Evolutionary conservation across 2,113 vertebrate species (phyloP).

Genomic region (Xiphophorus hellerii): DNA sequence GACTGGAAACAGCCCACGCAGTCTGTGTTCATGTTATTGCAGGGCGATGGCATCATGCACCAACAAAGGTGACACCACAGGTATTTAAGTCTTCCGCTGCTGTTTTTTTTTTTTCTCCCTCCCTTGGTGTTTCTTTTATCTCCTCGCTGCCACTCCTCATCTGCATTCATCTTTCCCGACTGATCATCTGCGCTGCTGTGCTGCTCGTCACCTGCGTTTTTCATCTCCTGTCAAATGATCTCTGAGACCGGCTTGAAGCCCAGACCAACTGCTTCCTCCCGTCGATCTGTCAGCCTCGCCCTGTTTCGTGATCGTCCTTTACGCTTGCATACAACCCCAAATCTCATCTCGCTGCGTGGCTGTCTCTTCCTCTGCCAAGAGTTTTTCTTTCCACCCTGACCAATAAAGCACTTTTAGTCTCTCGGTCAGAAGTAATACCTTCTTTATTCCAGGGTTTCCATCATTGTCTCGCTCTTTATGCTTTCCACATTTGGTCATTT

Average conservation of each 20-base stretch:
- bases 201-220: constrained; percentile 66
- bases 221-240: constrained; percentile 74
- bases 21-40: constrained; percentile 55
- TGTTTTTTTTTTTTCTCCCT: background rate
- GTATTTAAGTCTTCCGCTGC: constrained; percentile 47
- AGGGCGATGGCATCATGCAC: constrained; percentile 68
- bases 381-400: constrained; percentile 15
- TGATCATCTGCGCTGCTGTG: constrained; percentile 52
- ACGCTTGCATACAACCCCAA: constrained; percentile 11
- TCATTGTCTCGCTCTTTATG: background rate
- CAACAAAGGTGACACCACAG: constrained; percentile 61
- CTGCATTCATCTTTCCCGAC: constrained; percentile 52
- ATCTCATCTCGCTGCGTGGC: constrained; percentile 5
- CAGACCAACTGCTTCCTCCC: constrained; percentile 51
- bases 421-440: background rate
- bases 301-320: constrained; percentile 46
- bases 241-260: constrained; percentile 68
- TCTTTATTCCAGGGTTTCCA: background rate
- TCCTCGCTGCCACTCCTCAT: constrained; percentile 53
- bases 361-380: background rate
- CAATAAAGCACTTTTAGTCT: background rate
- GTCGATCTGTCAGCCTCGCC: constrained; percentile 47
- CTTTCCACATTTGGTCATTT: background rate
- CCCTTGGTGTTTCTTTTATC: constrained; percentile 51
- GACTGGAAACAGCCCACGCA: constrained; percentile 25